Conservation (phyloP, 2,113 vertebrate genomes). For the Jacana jacana region DNA sequence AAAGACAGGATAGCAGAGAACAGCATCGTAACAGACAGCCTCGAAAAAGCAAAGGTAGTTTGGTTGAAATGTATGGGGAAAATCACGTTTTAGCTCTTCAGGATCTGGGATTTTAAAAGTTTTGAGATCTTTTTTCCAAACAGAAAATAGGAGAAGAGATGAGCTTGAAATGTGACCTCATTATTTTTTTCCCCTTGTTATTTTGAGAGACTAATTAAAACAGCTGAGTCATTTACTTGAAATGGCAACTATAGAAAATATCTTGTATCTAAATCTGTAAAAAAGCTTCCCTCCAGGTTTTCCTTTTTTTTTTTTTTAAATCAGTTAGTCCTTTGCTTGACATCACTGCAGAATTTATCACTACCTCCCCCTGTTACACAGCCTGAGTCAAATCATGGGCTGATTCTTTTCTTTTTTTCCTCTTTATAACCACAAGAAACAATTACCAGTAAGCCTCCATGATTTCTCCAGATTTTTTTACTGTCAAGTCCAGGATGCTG, state of each 20-base stretch:
- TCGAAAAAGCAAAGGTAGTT: not conserved
- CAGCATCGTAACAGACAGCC: not conserved
- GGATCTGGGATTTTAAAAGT: not conserved
- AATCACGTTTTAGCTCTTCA: not conserved
- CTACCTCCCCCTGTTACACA: not conserved
- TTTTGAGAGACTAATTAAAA: constrained; percentile 46
- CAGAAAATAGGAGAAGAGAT: not conserved
- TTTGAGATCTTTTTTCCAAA: not conserved
- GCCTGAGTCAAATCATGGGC: not conserved
- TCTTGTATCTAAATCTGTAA: not conserved
- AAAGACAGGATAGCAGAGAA: not conserved
- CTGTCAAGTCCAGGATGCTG: not conserved
- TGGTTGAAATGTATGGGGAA: not conserved
- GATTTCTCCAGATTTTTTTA: not conserved
- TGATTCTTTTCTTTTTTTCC: not conserved
- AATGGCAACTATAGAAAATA: not conserved
- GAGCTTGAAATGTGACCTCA: not conserved
- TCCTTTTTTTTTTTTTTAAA: not conserved
- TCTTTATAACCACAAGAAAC: not conserved
- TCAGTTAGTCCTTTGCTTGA: not conserved
- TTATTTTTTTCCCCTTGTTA: not conserved
- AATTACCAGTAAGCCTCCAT: not conserved
- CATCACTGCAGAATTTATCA: not conserved
- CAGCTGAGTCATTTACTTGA: constrained; percentile 18
- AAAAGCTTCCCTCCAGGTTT: not conserved